These are phyloP conservation scores for Melanostoma scalare DNA, from an alignment of 2,888 invertebrate genomes.

Conservation along the genomic window DNA sequence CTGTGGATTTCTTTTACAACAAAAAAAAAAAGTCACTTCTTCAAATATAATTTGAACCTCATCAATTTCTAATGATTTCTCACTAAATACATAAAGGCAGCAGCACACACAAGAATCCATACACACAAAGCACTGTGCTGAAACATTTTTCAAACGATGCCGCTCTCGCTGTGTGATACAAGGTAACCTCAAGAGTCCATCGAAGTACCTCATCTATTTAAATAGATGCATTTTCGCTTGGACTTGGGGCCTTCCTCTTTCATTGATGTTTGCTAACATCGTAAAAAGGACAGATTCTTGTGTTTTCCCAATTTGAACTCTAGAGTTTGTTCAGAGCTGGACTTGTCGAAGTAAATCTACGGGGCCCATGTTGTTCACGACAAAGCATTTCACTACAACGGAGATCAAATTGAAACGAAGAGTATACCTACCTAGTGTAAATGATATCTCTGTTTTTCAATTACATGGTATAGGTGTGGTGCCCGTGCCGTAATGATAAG, in stretches of 20 bases:
- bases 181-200: constrained; percentile 49
- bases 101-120: background rate
- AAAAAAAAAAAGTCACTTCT: constrained; percentile 53
- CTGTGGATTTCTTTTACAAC: constrained; percentile 21
- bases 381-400: too few relatives aligned
- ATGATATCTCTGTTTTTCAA: too few relatives aligned
- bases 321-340: background rate
- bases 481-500: too few relatives aligned
- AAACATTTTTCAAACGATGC: constrained; percentile 63
- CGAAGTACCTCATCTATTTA: constrained; percentile 42
- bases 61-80: constrained; percentile 71
- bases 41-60: constrained; percentile 57
- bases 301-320: background rate
- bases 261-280: constrained; percentile 48
- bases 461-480: too few relatives aligned
- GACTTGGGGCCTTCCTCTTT: constrained; percentile 15
- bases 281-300: constrained; percentile 10
- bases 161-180: constrained; percentile 32
- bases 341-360: background rate
- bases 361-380: background rate
- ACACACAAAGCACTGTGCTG: constrained; percentile 39
- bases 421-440: too few relatives aligned
- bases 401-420: too few relatives aligned
- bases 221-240: constrained; percentile 47
- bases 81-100: constrained; percentile 61